Base-by-base conservation (phyloP, 1,140 invertebrate species). In the Neotoxoptera formosana region DNA sequence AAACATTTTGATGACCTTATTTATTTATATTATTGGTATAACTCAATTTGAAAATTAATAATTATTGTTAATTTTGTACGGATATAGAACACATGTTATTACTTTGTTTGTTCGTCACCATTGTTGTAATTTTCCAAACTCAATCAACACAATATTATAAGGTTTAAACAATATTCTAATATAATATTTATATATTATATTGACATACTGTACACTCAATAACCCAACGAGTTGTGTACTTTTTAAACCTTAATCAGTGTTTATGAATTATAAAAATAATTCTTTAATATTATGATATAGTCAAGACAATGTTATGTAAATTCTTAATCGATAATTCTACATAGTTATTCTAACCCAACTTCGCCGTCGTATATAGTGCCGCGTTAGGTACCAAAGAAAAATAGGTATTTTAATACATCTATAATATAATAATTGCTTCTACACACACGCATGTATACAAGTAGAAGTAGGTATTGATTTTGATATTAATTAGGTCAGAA, bases 381-480 rank as follows among this genome's bases (percentile, higher is more conserved):
- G 20, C 6, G 51, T 53, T 76, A n/a, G n/a, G n/a, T n/a, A 14
- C 6, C 30, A 76, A n/a, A 76, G n/a, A 76, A n/a, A 76, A 1
- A 76, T 76, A 17, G 60, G 60, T 67, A 76, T 34, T 76, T 76
- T 3, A 76, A 67, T 67, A 4, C n/a, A 17, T 67, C 17, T 14
- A n/a, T 17, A n/a, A 11, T 76, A n/a, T 17, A 76, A 11, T 76
- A 76, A n/a, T 76, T 76, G 30, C 3, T 76, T 76, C 30, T n/a
- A 23, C 21, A n/a, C 14, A 76, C n/a, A 25, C 21, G 21, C 83
- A 45, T n/a, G 23, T 45, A 84, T 21, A 14, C 7, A 48, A 17
- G 51, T 53, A 7, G n/a, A n/a, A n/a, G n/a, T n/a, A 76, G 48
- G 45, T 53, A 90, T 90, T 56, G 88, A 90, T 90, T 90, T 56